Percentiles rank a stretch among this genome's conserved stretches.
Evolutionary conservation across 2,113 vertebrate genomes (phyloP).

Genomic region (Panurus biarmicus): DNA sequence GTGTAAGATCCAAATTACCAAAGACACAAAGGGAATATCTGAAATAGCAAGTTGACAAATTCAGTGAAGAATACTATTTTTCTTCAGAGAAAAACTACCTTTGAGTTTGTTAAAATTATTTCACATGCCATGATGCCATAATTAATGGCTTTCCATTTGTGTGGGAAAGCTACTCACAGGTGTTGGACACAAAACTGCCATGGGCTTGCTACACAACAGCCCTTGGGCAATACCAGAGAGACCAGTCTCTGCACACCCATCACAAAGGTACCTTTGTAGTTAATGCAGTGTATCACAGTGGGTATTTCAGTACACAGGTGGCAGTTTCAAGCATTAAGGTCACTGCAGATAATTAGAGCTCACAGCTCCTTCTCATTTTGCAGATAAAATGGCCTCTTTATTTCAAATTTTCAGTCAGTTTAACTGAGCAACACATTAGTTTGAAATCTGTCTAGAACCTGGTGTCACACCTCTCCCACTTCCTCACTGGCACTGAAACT

Average conservation of each 20-base stretch:
- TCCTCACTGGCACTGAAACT: neutral
- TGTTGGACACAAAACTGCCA: neutral
- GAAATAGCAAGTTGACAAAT: neutral
- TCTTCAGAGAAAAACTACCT: neutral
- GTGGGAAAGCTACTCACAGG: neutral
- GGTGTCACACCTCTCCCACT: neutral
- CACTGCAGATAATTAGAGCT: neutral
- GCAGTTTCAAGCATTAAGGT: neutral
- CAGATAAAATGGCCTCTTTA: neutral
- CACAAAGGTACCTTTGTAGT: neutral
- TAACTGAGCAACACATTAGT: neutral
- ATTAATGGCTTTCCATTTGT: neutral
- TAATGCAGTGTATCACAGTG: neutral
- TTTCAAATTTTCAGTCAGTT: neutral
- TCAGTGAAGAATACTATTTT: neutral
- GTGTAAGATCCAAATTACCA: neutral
- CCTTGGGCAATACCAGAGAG: neutral
- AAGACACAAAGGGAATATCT: neutral
- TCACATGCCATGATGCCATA: neutral
- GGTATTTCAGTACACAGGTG: neutral
- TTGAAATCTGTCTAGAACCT: neutral
- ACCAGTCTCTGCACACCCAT: neutral
- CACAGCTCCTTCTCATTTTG: neutral
- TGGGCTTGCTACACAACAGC: neutral
- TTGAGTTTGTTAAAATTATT: neutral